Base-by-base conservation (phyloP, 2,888 invertebrate species). In the Tricholauxania praeusta region DNA sequence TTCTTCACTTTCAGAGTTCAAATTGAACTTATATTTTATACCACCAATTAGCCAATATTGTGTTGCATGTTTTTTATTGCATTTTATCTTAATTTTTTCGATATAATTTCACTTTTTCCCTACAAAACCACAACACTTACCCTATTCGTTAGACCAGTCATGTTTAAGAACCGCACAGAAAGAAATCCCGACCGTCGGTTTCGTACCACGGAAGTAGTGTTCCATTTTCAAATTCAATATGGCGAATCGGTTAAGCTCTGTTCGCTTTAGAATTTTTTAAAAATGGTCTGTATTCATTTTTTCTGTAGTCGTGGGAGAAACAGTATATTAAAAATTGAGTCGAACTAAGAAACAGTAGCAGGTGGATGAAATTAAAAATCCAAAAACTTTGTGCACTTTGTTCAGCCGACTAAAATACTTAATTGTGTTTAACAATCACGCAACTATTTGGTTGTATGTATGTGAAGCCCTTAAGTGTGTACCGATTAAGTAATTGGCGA, bases 101-200 rank as follows among this genome's bases (percentile, higher is more conserved):
- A 14, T 32, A 72, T 73, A 74, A 72, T 67, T 73, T 73, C 48
- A 71, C 52, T 78, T 80, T 78, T 82, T 78, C 72, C 67, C 52
- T 10, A 39, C 69, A 75, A 80, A 81, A 79, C 77, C 75, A 68
- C 76, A 77, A 72, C 79, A 84, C 87, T 87, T 90, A 93, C 93
- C 92, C 93, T 93, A 89, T 93, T 92, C 88, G 92, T 92, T 90
- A 93, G 93, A 89, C 93, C 93, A 90, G 93, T 93, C 93, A 93
- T 93, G 90, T 89, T 92, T 90, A 90, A 90, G 90, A 89, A 90
- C 90, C 89, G 89, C 90, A 90, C 90, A 90, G 90, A 92, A 92
- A 92, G 92, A 92, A 87, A 86, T 82, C 80, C 78, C 76, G 80
- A 80, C 60, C 73, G 71, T 69, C 76, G 77, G 76, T 74, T 74